A percentile compares a stretch with the other conserved stretches of the same genome.
Evolutionary conservation across 2,797 vertebrate genomes (phyloP).

Genomic region (Peromyscus melanophrys): DNA sequence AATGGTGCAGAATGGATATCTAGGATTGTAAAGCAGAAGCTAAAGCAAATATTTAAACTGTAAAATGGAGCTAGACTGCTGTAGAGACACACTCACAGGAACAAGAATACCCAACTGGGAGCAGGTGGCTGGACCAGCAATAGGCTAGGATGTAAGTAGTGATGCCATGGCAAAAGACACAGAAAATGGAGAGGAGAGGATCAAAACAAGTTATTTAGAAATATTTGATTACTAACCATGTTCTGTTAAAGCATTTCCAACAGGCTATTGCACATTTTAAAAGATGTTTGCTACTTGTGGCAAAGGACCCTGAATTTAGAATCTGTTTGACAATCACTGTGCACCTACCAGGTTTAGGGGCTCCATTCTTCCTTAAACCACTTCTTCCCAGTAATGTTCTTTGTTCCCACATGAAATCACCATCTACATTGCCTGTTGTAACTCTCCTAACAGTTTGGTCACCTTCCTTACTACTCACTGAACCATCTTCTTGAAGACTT

Average conservation of each 20-base stretch:
- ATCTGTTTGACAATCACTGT: slow-evolving; percentile 49
- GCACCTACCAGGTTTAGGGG: not conserved
- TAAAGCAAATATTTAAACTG: slow-evolving; percentile 84
- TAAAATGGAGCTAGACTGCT: slow-evolving; percentile 72
- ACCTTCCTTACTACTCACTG: not conserved
- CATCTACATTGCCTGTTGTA: not conserved
- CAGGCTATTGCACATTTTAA: not conserved
- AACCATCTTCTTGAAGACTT: not conserved
- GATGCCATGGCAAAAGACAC: not conserved
- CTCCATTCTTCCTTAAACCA: not conserved
- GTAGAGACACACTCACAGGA: slow-evolving; percentile 75
- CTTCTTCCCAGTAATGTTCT: not conserved
- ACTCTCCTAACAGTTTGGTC: not conserved
- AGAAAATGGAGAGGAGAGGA: slow-evolving; percentile 18
- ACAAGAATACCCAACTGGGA: slow-evolving; percentile 1
- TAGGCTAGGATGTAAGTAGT: not conserved
- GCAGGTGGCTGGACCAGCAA: not conserved
- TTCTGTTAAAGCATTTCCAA: not conserved
- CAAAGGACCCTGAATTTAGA: slow-evolving; percentile 55
- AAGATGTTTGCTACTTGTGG: not conserved
- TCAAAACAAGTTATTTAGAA: not conserved
- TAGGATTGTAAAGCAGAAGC: slow-evolving; percentile 73
- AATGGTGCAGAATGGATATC: slow-evolving; percentile 49
- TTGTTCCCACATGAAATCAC: not conserved
- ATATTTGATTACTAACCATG: slow-evolving; percentile 52